Percentiles rank a stretch among this genome's conserved stretches.
These are phyloP conservation scores for Ennomos quercinarius DNA, from an alignment of 2,888 invertebrate genomes.

Conservation along the genomic window DNA sequence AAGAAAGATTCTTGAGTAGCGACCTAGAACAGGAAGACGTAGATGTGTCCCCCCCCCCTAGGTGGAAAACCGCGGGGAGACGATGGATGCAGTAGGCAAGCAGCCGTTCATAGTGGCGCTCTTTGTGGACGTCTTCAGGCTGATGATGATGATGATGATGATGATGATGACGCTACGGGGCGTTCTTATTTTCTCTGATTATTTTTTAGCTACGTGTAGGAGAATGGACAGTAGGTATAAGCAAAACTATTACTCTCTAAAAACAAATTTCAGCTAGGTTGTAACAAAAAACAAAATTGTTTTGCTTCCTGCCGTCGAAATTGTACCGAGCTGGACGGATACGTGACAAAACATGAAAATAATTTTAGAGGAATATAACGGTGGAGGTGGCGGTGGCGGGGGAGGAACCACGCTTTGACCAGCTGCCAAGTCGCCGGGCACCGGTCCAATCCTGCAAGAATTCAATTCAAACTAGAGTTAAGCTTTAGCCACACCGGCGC, in stretches of 20 bases:
- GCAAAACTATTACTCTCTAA: slow-evolving; percentile 3
- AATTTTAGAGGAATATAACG: slow-evolving; percentile 33
- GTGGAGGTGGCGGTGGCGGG: neutral
- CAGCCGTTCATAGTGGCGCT: too few species aligned
- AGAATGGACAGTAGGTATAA: too few species aligned
- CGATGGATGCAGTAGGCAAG: too few species aligned
- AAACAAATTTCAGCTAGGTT: neutral
- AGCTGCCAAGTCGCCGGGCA: slow-evolving; percentile 20
- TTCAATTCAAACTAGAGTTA: slow-evolving; percentile 17
- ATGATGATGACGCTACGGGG: too few species aligned
- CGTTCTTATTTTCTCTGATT: too few species aligned
- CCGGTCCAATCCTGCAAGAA: slow-evolving; percentile 8
- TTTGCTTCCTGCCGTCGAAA: slow-evolving; percentile 15
- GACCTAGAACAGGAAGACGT: too few species aligned
- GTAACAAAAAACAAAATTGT: slow-evolving; percentile 25
- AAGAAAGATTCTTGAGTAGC: too few species aligned
- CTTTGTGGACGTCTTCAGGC: too few species aligned
- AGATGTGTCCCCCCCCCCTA: too few species aligned
- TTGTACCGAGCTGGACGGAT: slow-evolving; percentile 9
- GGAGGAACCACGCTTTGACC: slow-evolving; percentile 24
- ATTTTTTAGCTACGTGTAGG: too few species aligned
- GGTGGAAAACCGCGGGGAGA: too few species aligned
- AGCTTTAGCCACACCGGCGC: neutral
- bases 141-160: too few species aligned
- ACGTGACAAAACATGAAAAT: slow-evolving; percentile 43